Evolutionary conservation across 2,113 vertebrate species (phyloP).

Genomic region (Perca schrenkii): DNA sequence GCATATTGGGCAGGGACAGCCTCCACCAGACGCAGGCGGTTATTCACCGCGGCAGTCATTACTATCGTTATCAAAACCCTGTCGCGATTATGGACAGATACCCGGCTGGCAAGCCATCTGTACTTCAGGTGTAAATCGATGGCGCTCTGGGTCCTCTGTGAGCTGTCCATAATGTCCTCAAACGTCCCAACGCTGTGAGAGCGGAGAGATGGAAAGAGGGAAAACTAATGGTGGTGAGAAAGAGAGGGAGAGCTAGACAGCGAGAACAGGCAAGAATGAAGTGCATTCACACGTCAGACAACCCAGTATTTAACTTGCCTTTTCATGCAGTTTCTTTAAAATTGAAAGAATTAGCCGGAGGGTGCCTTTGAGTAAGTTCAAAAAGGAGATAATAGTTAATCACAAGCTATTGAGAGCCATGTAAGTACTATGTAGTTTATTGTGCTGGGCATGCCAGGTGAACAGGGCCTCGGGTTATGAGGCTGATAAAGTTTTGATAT

Average conservation of each 20-base stretch:
- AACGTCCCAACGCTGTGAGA: slow-evolving; percentile 4
- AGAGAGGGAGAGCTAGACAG: neutral
- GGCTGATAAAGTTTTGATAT: neutral
- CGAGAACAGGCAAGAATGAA: slow-evolving; percentile 1
- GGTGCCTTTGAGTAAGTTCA: slow-evolving; percentile 23
- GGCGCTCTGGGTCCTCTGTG: slow-evolving; percentile 14
- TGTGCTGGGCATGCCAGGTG: neutral
- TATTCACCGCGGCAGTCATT: slow-evolving; percentile 34
- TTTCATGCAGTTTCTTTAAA: slow-evolving; percentile 47
- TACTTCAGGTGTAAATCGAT: slow-evolving; percentile 67
- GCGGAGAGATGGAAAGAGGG: neutral
- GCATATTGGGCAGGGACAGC: neutral
- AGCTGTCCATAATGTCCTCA: slow-evolving; percentile 24
- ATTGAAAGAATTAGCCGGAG: slow-evolving; percentile 37
- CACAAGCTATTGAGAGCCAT: slow-evolving; percentile 25
- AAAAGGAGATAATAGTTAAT: slow-evolving; percentile 42
- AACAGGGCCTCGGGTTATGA: neutral
- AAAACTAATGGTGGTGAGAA: neutral
- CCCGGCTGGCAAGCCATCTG: slow-evolving; percentile 60
- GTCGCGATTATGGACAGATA: slow-evolving; percentile 44
- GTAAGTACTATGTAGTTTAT: slow-evolving; percentile 27
- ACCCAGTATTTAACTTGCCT: slow-evolving; percentile 49
- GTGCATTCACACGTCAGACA: slow-evolving; percentile 42
- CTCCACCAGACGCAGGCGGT: slow-evolving; percentile 30
- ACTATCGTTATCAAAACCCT: slow-evolving; percentile 56